phyloP scores from a whole-genome alignment of 1,140 invertebrate species.

The Pseudomyrmex dendroicus region DNA sequence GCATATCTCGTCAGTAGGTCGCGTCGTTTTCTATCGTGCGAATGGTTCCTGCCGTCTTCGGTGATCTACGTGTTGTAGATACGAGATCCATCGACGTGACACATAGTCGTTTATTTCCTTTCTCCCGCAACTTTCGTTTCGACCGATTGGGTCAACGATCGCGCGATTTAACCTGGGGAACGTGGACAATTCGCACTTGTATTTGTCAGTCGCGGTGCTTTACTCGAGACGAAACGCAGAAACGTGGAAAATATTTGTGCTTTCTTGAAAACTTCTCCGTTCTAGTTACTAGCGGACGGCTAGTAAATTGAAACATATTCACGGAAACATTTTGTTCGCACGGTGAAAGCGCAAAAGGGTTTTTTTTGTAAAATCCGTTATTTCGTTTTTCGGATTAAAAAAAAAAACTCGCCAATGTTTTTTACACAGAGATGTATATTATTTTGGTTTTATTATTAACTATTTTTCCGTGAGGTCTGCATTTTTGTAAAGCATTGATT shows the following conservation, averaged over 20 bases:
- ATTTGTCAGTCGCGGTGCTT: not conserved
- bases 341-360: not conserved
- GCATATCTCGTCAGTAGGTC: constrained; percentile 13
- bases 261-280: constrained; percentile 10
- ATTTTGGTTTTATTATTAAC: no score
- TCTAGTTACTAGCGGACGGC: no score
- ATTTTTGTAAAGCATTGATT: not conserved
- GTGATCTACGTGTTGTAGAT: not conserved
- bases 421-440: not conserved
- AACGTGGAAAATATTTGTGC: not conserved
- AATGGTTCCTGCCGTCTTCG: constrained; percentile 6
- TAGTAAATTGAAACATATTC: constrained; percentile 10
- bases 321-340: not conserved
- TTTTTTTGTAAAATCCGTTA: not conserved
- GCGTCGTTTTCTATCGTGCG: constrained; percentile 30
- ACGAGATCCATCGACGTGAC: not conserved
- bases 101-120: constrained; percentile 46
- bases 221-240: not conserved
- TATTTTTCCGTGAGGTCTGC: not conserved
- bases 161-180: constrained; percentile 21
- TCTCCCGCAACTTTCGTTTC: constrained; percentile 33
- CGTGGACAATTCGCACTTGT: constrained; percentile 32
- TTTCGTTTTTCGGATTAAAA: not conserved
- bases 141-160: constrained; percentile 47
- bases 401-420: not conserved